These are phyloP conservation scores for Samia ricini DNA, from an alignment of 1,140 invertebrate species.

Conservation along the genomic window DNA sequence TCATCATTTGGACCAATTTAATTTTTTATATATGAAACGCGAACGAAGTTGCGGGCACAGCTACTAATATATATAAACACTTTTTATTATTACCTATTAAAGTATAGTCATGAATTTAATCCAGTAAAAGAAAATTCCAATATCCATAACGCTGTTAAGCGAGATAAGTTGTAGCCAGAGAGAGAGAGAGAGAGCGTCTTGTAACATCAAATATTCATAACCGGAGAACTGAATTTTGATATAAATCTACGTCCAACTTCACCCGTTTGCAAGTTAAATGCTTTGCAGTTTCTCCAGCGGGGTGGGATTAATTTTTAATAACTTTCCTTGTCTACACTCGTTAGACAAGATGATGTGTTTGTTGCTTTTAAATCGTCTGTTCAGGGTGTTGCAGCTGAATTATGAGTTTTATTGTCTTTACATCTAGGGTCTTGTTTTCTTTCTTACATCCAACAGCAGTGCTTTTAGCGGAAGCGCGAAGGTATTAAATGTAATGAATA, in stretches of 20 bases:
- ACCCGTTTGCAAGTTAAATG: constrained; percentile 10
- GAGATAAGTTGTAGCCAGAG: not conserved
- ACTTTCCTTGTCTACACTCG: constrained; percentile 9
- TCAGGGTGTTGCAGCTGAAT: not conserved
- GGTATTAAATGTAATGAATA: no score
- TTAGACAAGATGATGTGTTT: constrained; percentile 9
- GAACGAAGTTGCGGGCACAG: no score
- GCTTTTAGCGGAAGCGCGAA: no score
- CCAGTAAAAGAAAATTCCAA: not conserved
- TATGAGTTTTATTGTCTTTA: not conserved
- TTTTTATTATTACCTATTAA: no score
- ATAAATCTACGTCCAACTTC: constrained; percentile 7
- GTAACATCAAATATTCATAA: constrained; percentile 3
- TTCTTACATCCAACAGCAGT: no score
- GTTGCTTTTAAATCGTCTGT: not conserved
- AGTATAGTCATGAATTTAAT: no score
- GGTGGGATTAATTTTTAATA: constrained; percentile 13
- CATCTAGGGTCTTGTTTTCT: not conserved
- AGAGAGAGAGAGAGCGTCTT: no score
- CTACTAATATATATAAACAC: no score
- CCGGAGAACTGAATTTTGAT: constrained; percentile 6
- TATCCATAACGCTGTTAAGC: not conserved
- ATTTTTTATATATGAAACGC: no score
- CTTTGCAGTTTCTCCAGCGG: constrained; percentile 8
- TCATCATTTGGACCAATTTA: no score